phyloP scores from a whole-genome alignment of 2,797 vertebrate genomes.

The Schizopygopsis malacanthus region DNA sequence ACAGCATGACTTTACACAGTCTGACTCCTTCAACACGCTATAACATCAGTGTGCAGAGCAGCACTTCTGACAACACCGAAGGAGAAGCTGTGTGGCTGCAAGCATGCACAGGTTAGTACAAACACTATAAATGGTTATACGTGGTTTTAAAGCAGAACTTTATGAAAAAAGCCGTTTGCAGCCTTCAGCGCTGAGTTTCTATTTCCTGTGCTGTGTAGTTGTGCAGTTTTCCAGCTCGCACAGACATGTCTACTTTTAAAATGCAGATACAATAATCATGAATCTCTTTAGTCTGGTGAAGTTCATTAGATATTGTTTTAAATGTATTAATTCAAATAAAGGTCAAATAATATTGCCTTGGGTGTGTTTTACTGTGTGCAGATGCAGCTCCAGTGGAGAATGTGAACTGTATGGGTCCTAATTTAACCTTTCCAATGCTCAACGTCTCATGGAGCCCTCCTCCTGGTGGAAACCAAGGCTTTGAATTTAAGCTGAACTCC shows the following conservation, averaged over 20 bases:
- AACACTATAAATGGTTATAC: neutral
- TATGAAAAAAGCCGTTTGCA: neutral
- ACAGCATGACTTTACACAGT: fast-evolving
- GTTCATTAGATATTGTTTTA: neutral
- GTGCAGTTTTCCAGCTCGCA: neutral
- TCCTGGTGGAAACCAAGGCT: neutral
- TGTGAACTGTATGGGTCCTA: conserved; percentile 36
- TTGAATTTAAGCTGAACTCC: conserved; percentile 21
- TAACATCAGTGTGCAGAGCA: conserved; percentile 65
- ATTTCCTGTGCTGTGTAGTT: neutral
- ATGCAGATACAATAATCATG: neutral
- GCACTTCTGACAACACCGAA: conserved; percentile 67
- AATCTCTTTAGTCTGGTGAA: neutral
- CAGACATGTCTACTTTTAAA: neutral
- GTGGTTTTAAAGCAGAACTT: neutral
- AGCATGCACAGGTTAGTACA: conserved; percentile 71
- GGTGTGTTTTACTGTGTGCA: conserved; percentile 16
- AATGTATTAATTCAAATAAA: neutral
- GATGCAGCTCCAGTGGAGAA: conserved; percentile 36
- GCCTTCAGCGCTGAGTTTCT: neutral
- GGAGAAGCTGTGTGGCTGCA: neutral
- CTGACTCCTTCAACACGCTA: conserved; percentile 69
- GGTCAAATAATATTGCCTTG: neutral
- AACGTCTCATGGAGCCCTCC: conserved; percentile 39
- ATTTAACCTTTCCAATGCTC: conserved; percentile 40